phyloP scores from a whole-genome alignment of 2,113 vertebrate genomes.

The Boulengeromyrus knoepffleri region DNA sequence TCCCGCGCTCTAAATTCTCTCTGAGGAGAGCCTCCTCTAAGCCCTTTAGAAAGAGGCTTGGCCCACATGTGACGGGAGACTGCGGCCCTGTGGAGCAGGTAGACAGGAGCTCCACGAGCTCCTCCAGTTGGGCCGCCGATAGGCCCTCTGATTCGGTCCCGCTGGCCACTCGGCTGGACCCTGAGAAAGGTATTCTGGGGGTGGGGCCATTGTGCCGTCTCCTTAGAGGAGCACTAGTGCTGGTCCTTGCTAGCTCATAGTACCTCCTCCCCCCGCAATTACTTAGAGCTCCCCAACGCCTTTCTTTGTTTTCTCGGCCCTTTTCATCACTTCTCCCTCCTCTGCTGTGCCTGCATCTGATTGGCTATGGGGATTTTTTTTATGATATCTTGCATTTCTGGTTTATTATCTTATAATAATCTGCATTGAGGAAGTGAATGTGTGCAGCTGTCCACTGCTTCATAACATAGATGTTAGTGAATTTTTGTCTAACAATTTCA shows the following conservation, averaged over 20 bases:
- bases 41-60: constrained; percentile 50
- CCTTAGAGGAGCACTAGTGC: not conserved
- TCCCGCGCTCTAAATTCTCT: constrained; percentile 66
- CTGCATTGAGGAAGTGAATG: not conserved
- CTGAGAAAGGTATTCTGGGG: constrained; percentile 72
- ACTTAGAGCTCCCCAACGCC: not conserved
- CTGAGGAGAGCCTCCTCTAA: constrained; percentile 53
- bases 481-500: not conserved
- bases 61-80: constrained; percentile 26
- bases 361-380: not conserved
- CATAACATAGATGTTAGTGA: not conserved
- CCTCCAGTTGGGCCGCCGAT: constrained; percentile 23
- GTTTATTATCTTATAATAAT: not conserved
- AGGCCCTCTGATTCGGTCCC: constrained; percentile 52
- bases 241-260: not conserved
- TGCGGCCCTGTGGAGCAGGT: constrained; percentile 28
- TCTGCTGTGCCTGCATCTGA: not conserved
- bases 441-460: not conserved
- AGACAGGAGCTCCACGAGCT: constrained; percentile 37
- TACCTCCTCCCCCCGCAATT: not conserved
- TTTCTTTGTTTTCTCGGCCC: not conserved
- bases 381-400: not conserved
- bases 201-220: constrained; percentile 8
- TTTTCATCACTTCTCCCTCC: not conserved
- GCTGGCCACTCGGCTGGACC: constrained; percentile 68